These are phyloP conservation scores for Pampus argenteus DNA, from an alignment of 2,797 vertebrate species.

Conservation along the genomic window DNA sequence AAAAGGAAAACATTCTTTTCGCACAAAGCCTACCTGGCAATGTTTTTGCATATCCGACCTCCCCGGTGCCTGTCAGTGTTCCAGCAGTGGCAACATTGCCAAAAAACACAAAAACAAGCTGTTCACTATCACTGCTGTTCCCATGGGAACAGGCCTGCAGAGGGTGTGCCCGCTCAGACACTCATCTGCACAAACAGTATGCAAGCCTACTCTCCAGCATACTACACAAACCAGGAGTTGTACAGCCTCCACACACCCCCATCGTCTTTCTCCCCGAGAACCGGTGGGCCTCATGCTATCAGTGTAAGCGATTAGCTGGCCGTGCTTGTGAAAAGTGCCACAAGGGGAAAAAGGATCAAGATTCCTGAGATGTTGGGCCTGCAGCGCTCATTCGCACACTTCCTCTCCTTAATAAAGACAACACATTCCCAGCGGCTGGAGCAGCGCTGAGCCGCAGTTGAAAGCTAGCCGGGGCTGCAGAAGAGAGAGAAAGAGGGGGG, in stretches of 20 bases:
- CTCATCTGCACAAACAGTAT: constrained; percentile 77
- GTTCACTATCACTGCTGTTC: constrained; percentile 76
- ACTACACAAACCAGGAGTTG: constrained; percentile 34
- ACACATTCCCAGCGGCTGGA: constrained; percentile 67
- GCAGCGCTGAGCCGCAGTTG: constrained; percentile 32
- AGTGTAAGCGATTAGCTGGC: constrained; percentile 69
- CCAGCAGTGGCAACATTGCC: constrained; percentile 70
- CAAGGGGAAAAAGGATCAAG: constrained; percentile 68
- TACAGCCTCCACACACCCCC: constrained; percentile 12
- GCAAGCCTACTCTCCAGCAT: constrained; percentile 45
- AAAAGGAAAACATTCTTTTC: constrained; percentile 56
- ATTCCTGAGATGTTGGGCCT: constrained; percentile 77
- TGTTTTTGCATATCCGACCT: constrained; percentile 75
- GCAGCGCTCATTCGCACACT: constrained; percentile 74
- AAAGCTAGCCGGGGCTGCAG: constrained; percentile 35
- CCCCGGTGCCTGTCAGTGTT: constrained; percentile 74
- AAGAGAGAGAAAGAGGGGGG: constrained; percentile 5
- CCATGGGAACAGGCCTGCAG: constrained; percentile 78
- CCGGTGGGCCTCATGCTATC: constrained; percentile 65
- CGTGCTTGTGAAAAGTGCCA: constrained; percentile 71
- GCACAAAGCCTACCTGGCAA: constrained; percentile 70
- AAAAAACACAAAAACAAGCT: constrained; percentile 83
- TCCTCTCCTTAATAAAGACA: constrained; percentile 80
- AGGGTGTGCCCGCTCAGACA: constrained; percentile 73
- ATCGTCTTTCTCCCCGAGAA: constrained; percentile 35